Base-by-base conservation (phyloP, 2,888 invertebrate genomes). In the Ophion ventricosus region DNA sequence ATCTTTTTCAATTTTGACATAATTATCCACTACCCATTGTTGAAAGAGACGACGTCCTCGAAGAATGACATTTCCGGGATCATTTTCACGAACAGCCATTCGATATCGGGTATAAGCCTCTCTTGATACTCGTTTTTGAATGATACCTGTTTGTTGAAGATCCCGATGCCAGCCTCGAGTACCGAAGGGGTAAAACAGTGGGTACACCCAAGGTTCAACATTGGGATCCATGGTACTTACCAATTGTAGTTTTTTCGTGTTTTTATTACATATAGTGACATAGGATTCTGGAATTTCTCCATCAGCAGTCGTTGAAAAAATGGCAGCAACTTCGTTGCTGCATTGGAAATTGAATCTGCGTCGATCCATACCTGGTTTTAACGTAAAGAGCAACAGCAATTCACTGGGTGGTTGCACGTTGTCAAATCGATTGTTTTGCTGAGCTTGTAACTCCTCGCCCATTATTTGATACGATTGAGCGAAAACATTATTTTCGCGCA, bases 391-490 rank as follows among this genome's bases (percentile, higher is more conserved):
- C 2, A 70, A 20, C 20, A 85, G 83, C 79, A 80, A 75, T 56
- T 85, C 77, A 2, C 20, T 17, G 25, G 54, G 17, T 56, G 74
- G 17, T 66, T 77, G 29, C 11, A 26, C 35, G 17, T 56, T 29
- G 5, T 61, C 20, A 61, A 23, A 54, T 73, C 66, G 23, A 26
- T 74, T 57, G 20, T 2, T 35, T 5, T 35, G 40, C 40, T 81
- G 64, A 56, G 69, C 63, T 54, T 70, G 64, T 14, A 86, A 69
- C 61, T 77, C 84, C 75, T 85, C 78, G 25, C 73, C 56, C 83
- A 86, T 86, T 83, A 86, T 85, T 29, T 72, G n/a, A 73, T 84
- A 87, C 1, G 84, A 85, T 74, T 81, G 64, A 29, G 84, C 87
- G 63, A 87, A 87, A 26, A 80, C 25, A 67, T 87, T 87, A 25